Percentiles rank a stretch among this genome's conserved stretches.
These are phyloP conservation scores for Eleginops maclovinus DNA, from an alignment of 2,113 vertebrate species.

Conservation along the genomic window DNA sequence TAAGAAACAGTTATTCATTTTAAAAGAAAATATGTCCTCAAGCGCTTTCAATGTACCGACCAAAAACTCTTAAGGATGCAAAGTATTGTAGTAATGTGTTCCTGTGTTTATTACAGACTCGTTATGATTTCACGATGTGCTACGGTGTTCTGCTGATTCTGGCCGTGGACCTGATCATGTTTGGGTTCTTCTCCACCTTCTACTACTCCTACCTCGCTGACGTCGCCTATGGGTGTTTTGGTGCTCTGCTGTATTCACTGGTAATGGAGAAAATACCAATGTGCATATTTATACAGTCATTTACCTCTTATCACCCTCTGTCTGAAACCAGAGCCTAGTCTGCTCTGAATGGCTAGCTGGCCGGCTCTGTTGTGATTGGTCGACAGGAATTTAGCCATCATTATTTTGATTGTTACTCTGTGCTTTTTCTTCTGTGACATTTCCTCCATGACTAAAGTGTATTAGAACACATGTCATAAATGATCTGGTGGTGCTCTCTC, in stretches of 20 bases:
- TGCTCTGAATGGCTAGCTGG: too few species aligned
- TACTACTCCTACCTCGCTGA: conserved; percentile 68
- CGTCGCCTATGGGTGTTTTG: conserved; percentile 78
- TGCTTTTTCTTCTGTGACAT: neutral
- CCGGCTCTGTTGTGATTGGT: too few species aligned
- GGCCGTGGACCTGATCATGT: conserved; percentile 74
- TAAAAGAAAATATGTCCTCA: too few species aligned
- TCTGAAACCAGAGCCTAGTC: too few species aligned
- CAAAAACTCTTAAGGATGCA: too few species aligned
- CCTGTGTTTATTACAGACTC: conserved; percentile 65
- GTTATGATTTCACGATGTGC: conserved; percentile 75
- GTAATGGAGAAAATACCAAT: conserved; percentile 41
- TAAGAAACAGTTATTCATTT: too few species aligned
- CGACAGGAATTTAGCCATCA: neutral
- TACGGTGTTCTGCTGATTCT: conserved; percentile 73
- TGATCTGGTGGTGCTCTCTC: neutral
- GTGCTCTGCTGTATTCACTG: conserved; percentile 80
- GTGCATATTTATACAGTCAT: neutral
- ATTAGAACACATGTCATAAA: neutral
- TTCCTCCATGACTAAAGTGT: neutral
- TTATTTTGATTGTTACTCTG: neutral
- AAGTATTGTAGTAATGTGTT: neutral
- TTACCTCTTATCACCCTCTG: too few species aligned
- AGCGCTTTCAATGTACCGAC: too few species aligned
- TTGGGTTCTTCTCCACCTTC: conserved; percentile 79